Evolutionary conservation across 2,113 vertebrate species (phyloP), one percentile per base, ranked within the genome.

Genomic region (Notothenia rossii): DNA sequence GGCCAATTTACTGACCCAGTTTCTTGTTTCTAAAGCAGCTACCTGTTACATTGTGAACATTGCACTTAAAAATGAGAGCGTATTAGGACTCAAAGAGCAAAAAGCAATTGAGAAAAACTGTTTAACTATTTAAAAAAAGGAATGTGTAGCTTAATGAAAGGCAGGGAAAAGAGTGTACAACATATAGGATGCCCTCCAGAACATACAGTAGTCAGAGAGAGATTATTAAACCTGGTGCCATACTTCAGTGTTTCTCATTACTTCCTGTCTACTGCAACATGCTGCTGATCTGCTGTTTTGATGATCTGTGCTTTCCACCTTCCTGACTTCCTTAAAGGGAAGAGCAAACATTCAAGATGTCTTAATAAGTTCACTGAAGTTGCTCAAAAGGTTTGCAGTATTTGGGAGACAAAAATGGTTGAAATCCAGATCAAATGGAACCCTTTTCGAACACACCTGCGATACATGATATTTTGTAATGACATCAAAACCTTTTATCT

Each of bases 271-370:
- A 0, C 69, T 60, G 22, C 53, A 43, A 54, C 70, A 70, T 43
- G 75, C 67, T 71, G 11, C n/a, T 7, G 55, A 67, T 67, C 77
- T 18, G 46, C 25, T 36, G 14, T 46, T 7, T 10, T 4, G 61
- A 49, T 66, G 5, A 46, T 10, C 64, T 43, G 46, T 17, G 22
- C 36, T 33, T 70, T 53, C 25, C 40, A 2, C 22, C 29, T 25
- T 12, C 55, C 63, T 11, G 29, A 61, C 51, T 40, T 51, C 12
- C 36, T 78, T 45, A 50, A 49, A 81, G 49, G 66, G 54, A 43
- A 59, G 40, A 62, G 66, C 11, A 73, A 81, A 90, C 88, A 90
- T 86, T 84, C 83, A 79, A 55, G 29, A 46, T 50, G 77, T 81
- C 82, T 81, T 40, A 1, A 40, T 40, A 20, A 13, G 14, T 10